Base-by-base conservation (phyloP, 2,888 invertebrate genomes). In the Xylota segnis region DNA sequence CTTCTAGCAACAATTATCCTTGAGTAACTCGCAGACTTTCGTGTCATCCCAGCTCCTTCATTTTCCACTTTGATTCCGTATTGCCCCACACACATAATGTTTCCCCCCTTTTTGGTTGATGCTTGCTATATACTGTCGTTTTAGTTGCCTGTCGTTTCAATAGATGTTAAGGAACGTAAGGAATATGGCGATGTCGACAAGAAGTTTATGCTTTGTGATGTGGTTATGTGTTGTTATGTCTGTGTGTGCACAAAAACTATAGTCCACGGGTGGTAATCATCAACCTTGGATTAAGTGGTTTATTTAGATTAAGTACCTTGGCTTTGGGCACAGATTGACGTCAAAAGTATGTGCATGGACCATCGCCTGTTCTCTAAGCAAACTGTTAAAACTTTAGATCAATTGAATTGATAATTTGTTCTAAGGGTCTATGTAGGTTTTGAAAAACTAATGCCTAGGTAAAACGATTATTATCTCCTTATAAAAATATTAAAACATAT, bases 281-380 rank as follows among this genome's bases (percentile, higher is more conserved):
- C 47, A 65, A 65, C 63, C 63, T 65, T 47, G 63, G 47, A 47
- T 65, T 63, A 63, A 45, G 32, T 65, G 47, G 63, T 47, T 65
- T 65, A 65, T 65, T 34, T 65, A 32, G 63, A 47, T 65, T 65
- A 65, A 65, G 63, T 32, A 47, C 18, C 3, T 18, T 47, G 16
- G 18, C 63, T 47, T 47, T 65, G 5, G 43, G 47, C 12, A 16
- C 18, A 29, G 45, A 32, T 47, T 16, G 63, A 27, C 29, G n/a
- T 18, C 14, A 65, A 34, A 65, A 18, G 47, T 65, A 47, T 65
- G 47, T 65, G 32, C 32, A 32, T 47, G 32, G 32, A 47, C 10
- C 32, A 10, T 47, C 45, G 43, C 27, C 23, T 61, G 29, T 61
- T 61, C 9, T 43, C 27, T 4, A 40, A n/a, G 18, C 10, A 18